Evolutionary conservation across 2,113 vertebrate species (phyloP), one percentile per base, ranked within the genome.

Genomic region (Oreochromis niloticus): DNA sequence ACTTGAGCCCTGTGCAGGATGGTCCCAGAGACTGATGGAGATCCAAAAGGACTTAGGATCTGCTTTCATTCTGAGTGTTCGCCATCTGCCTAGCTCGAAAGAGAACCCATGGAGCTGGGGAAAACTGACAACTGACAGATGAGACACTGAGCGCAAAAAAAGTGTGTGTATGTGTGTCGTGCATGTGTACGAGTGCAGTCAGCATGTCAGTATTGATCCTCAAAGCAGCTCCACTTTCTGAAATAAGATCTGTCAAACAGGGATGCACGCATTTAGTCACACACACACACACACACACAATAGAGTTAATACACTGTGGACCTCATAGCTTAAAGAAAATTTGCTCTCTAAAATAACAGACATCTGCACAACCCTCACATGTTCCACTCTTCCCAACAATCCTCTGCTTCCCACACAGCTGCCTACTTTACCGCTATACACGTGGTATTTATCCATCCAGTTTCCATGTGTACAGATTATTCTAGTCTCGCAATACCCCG

Each of bases 1-100:
- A 95, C 89, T 55, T 80, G 89, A 95, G 83, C 86, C 87, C 52
- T 10, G 22, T 32, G 75, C 82, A 89, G 91, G 89, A 91, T 57
- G 46, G 86, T 90, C 90, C 85, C 88, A 92, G 81, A 90, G 91
- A 93, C 87, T 96, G 93, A 95, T 94, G 92, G 85, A 85, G 93
- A 88, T 93, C 94, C 94, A 94, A 93, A 89, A 94, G 80, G 92
- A 96, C 91, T 94, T 91, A 87, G 89, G 91, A 94, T 91, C 90
- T 94, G 94, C 95, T 96, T 96, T 95, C 94, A 96, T 91, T 94
- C 91, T 93, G 91, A 95, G 93, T 94, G 91, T 91, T 93, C 87
- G 61, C 96, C 94, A 95, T 96, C 95, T 96, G 96, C 91, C 94
- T 91, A 81, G 81, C 86, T 91, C 92, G 85, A 94, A 93, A 94